Evolutionary conservation across 2,113 vertebrate species (phyloP).

Genomic region (Penelope pileata): DNA sequence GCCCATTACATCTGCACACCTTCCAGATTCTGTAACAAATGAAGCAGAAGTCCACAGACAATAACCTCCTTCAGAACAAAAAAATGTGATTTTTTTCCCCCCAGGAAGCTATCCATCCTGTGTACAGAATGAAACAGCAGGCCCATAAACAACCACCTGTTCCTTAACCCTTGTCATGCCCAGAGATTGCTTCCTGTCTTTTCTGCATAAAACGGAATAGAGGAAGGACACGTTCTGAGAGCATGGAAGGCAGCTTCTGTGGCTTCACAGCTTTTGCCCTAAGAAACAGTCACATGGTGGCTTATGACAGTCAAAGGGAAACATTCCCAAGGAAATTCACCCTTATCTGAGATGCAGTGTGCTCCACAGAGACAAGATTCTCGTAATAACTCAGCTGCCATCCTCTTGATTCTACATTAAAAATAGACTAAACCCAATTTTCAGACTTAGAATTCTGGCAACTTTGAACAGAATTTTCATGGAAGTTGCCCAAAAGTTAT

Average conservation of each 20-base stretch:
- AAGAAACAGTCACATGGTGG: not conserved
- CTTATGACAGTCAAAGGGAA: not conserved
- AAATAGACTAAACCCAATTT: not conserved
- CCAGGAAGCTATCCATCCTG: slow-evolving; percentile 55
- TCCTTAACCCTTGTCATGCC: slow-evolving; percentile 32
- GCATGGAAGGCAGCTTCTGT: fast-evolving
- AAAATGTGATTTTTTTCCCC: not conserved
- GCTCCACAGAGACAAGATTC: not conserved
- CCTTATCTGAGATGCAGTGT: not conserved
- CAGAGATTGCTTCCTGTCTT: not conserved
- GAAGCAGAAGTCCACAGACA: not conserved
- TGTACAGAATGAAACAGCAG: not conserved
- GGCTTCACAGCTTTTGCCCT: not conserved
- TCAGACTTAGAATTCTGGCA: not conserved
- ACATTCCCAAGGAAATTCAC: not conserved
- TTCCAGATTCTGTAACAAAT: not conserved
- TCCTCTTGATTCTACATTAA: not conserved
- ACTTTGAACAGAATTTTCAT: not conserved
- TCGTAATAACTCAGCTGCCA: not conserved
- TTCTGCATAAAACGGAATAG: not conserved
- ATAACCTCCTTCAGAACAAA: slow-evolving; percentile 9
- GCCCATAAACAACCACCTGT: not conserved
- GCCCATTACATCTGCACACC: not conserved
- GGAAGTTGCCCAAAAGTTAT: slow-evolving; percentile 8
- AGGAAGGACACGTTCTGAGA: not conserved